Evolutionary conservation across 2,888 invertebrate genomes (phyloP).

Genomic region (Trypoxylon attenuatum): DNA sequence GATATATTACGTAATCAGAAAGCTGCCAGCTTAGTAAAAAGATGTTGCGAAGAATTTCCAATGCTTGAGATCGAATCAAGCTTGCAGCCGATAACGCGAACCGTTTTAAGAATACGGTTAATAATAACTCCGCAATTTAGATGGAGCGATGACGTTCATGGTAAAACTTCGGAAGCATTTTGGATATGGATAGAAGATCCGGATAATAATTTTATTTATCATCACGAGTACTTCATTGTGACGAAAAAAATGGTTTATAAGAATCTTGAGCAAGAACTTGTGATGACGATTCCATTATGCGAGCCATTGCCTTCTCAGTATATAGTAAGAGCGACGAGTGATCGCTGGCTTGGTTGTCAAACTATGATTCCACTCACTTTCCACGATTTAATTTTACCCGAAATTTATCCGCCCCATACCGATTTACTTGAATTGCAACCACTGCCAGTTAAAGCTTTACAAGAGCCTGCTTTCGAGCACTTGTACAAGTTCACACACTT

Average conservation of each 20-base stretch:
- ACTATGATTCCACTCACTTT: conserved; percentile 82
- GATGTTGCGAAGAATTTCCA: conserved; percentile 91
- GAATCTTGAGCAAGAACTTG: conserved; percentile 86
- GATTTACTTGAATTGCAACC: conserved; percentile 94
- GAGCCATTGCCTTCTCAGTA: conserved; percentile 96
- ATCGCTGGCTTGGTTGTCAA: conserved; percentile 85
- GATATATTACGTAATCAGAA: conserved; percentile 84
- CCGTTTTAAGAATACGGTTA: conserved; percentile 89
- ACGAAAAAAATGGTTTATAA: conserved; percentile 81
- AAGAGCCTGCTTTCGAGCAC: conserved; percentile 84
- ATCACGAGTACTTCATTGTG: conserved; percentile 93
- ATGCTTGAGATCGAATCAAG: conserved; percentile 86
- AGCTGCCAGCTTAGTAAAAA: conserved; percentile 85
- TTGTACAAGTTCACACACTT: conserved; percentile 95
- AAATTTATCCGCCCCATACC: conserved; percentile 94
- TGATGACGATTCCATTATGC: conserved; percentile 95
- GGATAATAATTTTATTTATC: conserved; percentile 94
- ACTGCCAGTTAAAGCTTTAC: conserved; percentile 88
- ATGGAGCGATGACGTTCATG: conserved; percentile 95
- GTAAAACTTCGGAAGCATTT: conserved; percentile 91
- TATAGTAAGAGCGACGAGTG: conserved; percentile 89
- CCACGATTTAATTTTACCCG: conserved; percentile 92
- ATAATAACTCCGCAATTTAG: conserved; percentile 84
- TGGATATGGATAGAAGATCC: conserved; percentile 99
- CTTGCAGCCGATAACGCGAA: conserved; percentile 96